Conservation (phyloP, 2,113 vertebrate species). For the Ictalurus punctatus region DNA sequence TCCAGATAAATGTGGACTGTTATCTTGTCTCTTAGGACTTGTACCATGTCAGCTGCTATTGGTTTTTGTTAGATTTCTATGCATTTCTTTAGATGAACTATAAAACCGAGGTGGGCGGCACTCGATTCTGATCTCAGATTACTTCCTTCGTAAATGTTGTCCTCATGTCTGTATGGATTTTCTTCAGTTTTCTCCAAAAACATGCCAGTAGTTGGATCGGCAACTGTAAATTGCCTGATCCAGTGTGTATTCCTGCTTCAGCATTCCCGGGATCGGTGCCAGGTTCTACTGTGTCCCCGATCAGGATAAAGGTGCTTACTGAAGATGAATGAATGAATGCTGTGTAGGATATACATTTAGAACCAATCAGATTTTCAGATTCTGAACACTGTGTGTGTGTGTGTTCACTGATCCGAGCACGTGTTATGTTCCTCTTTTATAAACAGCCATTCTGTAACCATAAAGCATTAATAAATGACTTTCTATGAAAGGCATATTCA, state of each 20-base stretch:
- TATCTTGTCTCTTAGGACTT: background rate
- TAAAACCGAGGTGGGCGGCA: background rate
- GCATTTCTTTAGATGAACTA: background rate
- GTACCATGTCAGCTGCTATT: too few species aligned
- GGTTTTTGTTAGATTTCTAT: too few species aligned
- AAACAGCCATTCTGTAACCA: background rate
- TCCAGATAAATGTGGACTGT: background rate
- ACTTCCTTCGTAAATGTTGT: background rate
- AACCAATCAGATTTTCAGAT: background rate
- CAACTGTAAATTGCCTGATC: background rate
- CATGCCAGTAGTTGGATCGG: background rate
- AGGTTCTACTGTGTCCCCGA: background rate
- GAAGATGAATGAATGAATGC: background rate
- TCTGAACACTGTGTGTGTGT: background rate
- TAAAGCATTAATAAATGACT: background rate
- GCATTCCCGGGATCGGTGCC: background rate
- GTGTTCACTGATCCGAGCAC: background rate
- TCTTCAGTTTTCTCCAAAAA: background rate
- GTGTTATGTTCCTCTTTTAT: background rate
- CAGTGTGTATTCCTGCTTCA: background rate
- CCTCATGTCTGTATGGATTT: background rate
- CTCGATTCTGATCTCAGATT: background rate
- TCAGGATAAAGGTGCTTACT: background rate
- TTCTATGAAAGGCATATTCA: background rate
- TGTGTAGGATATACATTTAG: background rate